These are phyloP conservation scores for Catharus fuscescens DNA, from an alignment of 2,113 vertebrate genomes.

Conservation along the genomic window DNA sequence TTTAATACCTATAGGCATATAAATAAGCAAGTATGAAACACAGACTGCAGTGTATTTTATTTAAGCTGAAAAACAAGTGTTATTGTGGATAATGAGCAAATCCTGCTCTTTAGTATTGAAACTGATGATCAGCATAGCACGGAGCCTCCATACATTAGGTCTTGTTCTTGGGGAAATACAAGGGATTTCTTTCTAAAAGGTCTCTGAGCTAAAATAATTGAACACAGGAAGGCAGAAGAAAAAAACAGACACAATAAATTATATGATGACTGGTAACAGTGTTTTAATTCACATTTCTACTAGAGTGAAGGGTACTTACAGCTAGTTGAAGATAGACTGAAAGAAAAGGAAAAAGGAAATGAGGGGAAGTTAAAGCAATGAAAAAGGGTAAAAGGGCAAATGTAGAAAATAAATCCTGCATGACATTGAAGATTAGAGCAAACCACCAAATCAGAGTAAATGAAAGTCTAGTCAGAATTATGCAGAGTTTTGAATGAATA, in stretches of 20 bases:
- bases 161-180: background rate
- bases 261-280: background rate
- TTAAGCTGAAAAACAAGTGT: background rate
- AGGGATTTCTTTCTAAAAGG: rapidly evolving
- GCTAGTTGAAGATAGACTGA: background rate
- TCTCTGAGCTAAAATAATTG: background rate
- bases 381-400: background rate
- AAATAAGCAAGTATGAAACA: background rate
- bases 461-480: background rate
- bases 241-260: background rate
- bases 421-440: background rate
- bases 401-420: background rate
- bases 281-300: background rate
- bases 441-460: background rate
- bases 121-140: background rate
- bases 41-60: background rate
- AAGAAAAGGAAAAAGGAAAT: background rate
- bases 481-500: background rate
- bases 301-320: background rate
- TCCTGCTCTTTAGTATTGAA: background rate
- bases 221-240: background rate
- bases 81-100: background rate
- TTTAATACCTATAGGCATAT: background rate
- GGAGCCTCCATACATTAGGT: rapidly evolving
- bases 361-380: background rate